Base-by-base conservation (phyloP, 1,140 invertebrate genomes). In the Melipona quadrifasciata region DNA sequence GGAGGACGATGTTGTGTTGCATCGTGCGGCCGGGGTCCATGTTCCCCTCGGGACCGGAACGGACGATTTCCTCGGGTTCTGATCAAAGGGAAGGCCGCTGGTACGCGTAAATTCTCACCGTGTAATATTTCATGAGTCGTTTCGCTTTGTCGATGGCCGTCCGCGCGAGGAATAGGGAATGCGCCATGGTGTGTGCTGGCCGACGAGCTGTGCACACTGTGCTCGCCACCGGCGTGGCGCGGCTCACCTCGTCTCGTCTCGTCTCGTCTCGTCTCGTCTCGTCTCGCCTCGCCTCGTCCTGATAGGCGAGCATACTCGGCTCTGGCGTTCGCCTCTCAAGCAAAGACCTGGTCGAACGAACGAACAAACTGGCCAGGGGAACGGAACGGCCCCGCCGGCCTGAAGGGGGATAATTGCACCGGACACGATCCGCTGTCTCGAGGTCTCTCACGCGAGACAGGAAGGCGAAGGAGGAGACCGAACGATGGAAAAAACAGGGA, bases 71-170 rank as follows among this genome's bases (percentile, higher is more conserved):
- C 90, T 87, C 85, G 85, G 82, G 74, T 87, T 73, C 80, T 89
- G 92, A 92, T 92, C 92, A 93, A 93, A 93, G 90, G 86, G 82
- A 90, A 85, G 80, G 75, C 85, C 80, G 82, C 80, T 24, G 31
- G 75, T 77, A 82, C 87, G 87, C 84, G 85, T 89, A 90, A 87
- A 89, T 90, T 90, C 86, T 75, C 71, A 68, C 74, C 88, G 86
- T 79, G 87, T 92, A 91, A 92, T 92, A 92, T 93, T 93, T 92
- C 90, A 93, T 91, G 88, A 90, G 89, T 67, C 85, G 88, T 89
- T 90, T 90, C 88, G 86, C 85, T 91, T 91, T 91, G 90, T 91
- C 90, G 87, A 91, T 84, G 89, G 89, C 80, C 79, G 73, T 85
- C 58, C 84, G 89, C 89, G 86, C 84, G 81, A 86, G 85, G 86